Base-by-base conservation (phyloP, 1,140 invertebrate species). In the Atta texana region DNA sequence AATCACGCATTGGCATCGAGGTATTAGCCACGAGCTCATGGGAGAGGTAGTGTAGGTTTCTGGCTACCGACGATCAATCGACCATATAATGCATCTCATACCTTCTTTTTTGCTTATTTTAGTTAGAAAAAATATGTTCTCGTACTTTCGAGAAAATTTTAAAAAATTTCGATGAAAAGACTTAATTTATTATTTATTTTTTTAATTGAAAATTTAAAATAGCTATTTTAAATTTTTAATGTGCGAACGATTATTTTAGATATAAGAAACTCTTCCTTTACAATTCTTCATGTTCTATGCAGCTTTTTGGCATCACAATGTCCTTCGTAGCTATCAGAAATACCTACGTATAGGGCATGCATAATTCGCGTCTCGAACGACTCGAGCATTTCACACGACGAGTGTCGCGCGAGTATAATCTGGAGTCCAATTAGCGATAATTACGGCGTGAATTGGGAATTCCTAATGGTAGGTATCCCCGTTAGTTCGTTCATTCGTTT, bases 391-490 rank as follows among this genome's bases (percentile, higher is more conserved):
- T 91, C 89, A 90, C 86, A 88, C 93, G 90, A 77, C 80, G 85
- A 74, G 69, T 90, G 90, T 90, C 82, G 88, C 75, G 85, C 85
- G 78, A 87, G 87, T 81, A 91, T 91, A 93, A 93, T 94, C 90
- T 92, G 68, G 85, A 91, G 91, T 93, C 91, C 92, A 94, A 94
- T 94, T 94, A 93, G 87, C 82, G 91, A 93, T 94, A 93, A 94
- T 94, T 93, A 94, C 89, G 89, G 91, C 89, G 92, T 91, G 88
- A 91, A 94, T 93, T 92, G 91, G 91, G 90, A 93, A 94, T 94
- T 92, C 89, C 89, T 93, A 93, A 93, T 93, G 90, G 84, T 71
- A 64, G 57, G 5, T 64, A 69, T 63, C 66, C 80, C 74, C 55
- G 78, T 69, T 77, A 61, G 55, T 84, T 75, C 14, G 34, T 74